phyloP scores from a whole-genome alignment of 2,888 invertebrate genomes.

The Mimumesa dahlbomi region DNA sequence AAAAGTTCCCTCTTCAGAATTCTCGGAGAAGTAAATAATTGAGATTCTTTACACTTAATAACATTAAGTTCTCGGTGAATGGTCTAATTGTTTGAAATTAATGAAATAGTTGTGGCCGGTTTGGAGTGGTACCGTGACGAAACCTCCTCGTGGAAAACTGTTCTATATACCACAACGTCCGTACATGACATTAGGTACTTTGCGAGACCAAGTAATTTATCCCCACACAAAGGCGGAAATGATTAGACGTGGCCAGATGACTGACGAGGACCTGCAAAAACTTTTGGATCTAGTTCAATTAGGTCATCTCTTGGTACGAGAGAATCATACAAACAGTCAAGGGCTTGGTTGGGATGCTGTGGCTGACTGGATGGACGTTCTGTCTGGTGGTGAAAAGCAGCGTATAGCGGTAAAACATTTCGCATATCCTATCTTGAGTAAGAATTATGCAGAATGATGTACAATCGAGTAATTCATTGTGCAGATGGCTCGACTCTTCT shows the following conservation, averaged over 20 bases:
- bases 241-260: conserved; percentile 86
- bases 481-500: conserved; percentile 97
- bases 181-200: conserved; percentile 97
- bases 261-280: conserved; percentile 88
- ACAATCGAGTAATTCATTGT: too few species aligned
- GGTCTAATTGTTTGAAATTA: neutral
- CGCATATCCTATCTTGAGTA: too few species aligned
- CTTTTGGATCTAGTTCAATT: conserved; percentile 92
- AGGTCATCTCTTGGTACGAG: conserved; percentile 90
- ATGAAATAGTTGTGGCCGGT: conserved; percentile 91
- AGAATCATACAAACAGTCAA: conserved; percentile 81
- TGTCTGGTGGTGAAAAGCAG: conserved; percentile 99
- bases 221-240: conserved; percentile 95
- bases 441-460: neutral
- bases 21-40: conserved; percentile 88
- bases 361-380: conserved; percentile 99
- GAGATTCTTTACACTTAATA: conserved; percentile 8
- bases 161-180: conserved; percentile 99
- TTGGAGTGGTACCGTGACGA: conserved; percentile 95
- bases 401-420: conserved; percentile 89
- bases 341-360: conserved; percentile 93
- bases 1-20: conserved; percentile 98
- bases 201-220: conserved; percentile 97
- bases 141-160: conserved; percentile 96
- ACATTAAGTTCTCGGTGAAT: neutral